Percentiles rank a stretch among this genome's conserved stretches.
These are phyloP conservation scores for Cyclargus thomasi DNA, from an alignment of 1,140 invertebrate species.

Conservation along the genomic window DNA sequence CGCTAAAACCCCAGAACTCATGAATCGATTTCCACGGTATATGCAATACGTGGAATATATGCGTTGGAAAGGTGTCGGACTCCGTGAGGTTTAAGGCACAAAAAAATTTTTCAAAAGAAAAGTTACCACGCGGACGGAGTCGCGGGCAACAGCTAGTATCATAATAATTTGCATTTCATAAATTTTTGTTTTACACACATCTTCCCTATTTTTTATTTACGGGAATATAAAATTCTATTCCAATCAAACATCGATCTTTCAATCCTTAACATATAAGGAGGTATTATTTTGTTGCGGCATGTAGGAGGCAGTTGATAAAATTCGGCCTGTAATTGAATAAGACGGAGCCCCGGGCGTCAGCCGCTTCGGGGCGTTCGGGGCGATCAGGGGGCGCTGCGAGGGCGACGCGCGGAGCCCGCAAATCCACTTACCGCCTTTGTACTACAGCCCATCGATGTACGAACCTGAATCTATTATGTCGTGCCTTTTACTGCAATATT, in stretches of 20 bases:
- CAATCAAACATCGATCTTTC: not conserved
- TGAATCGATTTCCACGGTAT: too few species aligned
- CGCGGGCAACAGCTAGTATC: too few species aligned
- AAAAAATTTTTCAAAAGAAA: too few species aligned
- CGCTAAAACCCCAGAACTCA: too few species aligned
- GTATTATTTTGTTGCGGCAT: not conserved
- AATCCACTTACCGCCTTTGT: constrained; percentile 58
- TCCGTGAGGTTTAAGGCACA: too few species aligned
- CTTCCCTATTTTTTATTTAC: too few species aligned
- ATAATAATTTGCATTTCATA: too few species aligned
- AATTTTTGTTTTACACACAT: too few species aligned
- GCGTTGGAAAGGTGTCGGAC: too few species aligned
- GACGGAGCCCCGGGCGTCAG: constrained; percentile 31
- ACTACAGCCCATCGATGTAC: constrained; percentile 25
- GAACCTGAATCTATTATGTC: not conserved
- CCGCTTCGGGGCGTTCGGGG: constrained; percentile 15
- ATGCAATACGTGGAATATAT: too few species aligned
- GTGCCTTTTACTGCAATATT: too few species aligned
- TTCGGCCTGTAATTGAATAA: constrained; percentile 43
- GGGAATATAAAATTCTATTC: not conserved
- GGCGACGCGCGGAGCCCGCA: constrained; percentile 28
- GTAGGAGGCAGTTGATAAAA: constrained; percentile 26
- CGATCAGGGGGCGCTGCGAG: not conserved
- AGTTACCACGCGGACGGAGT: too few species aligned
- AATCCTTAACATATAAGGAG: not conserved